Evolutionary conservation across 2,888 invertebrate genomes (phyloP), one percentile per base, ranked within the genome.

Genomic region (Hydrotaea cyrtoneurina): DNA sequence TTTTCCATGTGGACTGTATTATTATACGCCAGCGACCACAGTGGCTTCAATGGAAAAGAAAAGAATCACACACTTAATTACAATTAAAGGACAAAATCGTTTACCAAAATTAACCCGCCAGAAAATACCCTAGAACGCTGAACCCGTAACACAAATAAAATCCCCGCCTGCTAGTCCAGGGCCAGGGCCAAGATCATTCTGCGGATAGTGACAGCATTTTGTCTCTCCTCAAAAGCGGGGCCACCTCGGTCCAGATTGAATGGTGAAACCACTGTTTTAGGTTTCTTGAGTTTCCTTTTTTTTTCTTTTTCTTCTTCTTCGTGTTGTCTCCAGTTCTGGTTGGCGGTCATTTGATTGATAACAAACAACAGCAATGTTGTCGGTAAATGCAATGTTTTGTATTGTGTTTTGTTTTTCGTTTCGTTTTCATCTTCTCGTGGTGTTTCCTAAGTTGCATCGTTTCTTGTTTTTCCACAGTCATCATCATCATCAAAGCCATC

Each of bases 311-410:
- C n/a, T n/a, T n/a, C n/a, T n/a, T 50, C 11, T 7, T 53, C n/a
- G 2, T 11, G 69, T 57, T 71, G 23, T 19, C 13, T 66, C 13
- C 26, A 19, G n/a, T 79, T 64, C 53, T 73, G 64, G 62, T 23
- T 73, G 46, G 31, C 26, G 74, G 13, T 21, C 62, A n/a, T 75
- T 84, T 78, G 83, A 83, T 84, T 84, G 78, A 83, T 83, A 83
- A 80, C 71, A 62, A 83, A 55, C 71, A 83, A 55, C 74, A 74
- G 72, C 21, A 66, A 73, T 8, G 31, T 55, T 75, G 73, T 36
- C 39, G 55, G 66, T 26, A 74, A 69, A 43, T 66, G 57, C 57
- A 76, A 57, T 72, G 62, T 69, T 53, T 72, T 66, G 17, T 7
- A 11, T 31, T 17, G 36, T 66, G 43, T 76, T 75, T 13, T 75